Conservation (phyloP, 2,113 vertebrate genomes). For the Cygnus buccinator region DNA sequence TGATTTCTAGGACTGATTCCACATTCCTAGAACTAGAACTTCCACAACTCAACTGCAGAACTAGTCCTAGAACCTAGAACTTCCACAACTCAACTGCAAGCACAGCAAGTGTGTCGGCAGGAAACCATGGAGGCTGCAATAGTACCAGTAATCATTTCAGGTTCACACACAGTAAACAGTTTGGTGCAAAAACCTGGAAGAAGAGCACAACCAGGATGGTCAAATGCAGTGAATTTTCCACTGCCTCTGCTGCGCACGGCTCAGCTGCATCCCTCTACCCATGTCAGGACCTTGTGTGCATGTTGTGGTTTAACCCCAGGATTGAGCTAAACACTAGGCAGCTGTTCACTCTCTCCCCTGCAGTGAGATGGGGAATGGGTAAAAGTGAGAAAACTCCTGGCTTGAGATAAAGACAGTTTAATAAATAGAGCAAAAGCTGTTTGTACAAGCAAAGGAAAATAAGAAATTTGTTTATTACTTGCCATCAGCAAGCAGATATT, state of each 20-base stretch:
- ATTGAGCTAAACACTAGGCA: too few species aligned
- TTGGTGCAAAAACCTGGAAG: conserved; percentile 16
- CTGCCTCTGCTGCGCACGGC: accelerated
- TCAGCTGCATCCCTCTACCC: neutral
- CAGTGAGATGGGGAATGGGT: too few species aligned
- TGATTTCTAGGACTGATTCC: conserved; percentile 37
- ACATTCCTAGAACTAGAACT: neutral
- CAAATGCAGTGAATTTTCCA: conserved; percentile 38
- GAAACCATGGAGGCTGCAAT: neutral
- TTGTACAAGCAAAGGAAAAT: too few species aligned
- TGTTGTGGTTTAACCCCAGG: too few species aligned
- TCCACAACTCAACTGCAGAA: neutral
- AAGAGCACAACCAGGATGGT: neutral
- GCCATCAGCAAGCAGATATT: too few species aligned
- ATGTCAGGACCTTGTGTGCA: too few species aligned
- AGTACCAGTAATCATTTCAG: neutral
- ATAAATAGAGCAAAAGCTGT: too few species aligned
- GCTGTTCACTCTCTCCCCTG: too few species aligned
- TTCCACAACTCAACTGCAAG: neutral
- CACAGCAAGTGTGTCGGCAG: neutral
- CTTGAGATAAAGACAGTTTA: too few species aligned
- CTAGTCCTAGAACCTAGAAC: too few species aligned
- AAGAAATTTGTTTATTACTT: too few species aligned
- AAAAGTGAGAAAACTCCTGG: too few species aligned
- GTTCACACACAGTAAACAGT: conserved; percentile 25